Evolutionary conservation across 2,797 vertebrate genomes (phyloP).

Genomic region (Bucorvus abyssinicus): DNA sequence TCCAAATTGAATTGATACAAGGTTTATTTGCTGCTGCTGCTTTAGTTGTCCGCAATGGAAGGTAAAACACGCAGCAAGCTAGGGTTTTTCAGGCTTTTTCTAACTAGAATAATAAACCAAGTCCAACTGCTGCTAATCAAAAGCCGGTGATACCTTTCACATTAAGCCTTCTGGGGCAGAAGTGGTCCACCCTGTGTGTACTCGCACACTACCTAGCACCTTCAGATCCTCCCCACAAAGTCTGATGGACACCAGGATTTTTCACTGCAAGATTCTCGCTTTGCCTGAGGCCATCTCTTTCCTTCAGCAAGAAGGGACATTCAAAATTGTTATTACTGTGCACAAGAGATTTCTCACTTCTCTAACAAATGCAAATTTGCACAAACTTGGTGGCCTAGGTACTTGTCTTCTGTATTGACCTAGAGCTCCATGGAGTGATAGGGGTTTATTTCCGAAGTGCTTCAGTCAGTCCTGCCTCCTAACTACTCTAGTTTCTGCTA

Average conservation of each 20-base stretch:
- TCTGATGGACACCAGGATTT: not conserved
- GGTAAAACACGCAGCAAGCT: not conserved
- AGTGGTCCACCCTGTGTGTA: not conserved
- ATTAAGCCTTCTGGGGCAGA: not conserved
- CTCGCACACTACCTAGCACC: not conserved
- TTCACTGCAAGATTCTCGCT: not conserved
- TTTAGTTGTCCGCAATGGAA: not conserved
- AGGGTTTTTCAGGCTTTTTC: not conserved
- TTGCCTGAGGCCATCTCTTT: not conserved
- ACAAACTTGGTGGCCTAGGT: not conserved
- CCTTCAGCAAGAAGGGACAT: not conserved
- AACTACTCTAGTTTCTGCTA: not conserved
- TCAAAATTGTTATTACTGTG: not conserved
- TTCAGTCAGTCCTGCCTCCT: not conserved
- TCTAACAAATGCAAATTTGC: not conserved
- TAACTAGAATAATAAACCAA: constrained; percentile 16
- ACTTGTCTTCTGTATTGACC: rapidly evolving
- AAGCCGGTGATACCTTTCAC: not conserved
- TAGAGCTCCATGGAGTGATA: not conserved
- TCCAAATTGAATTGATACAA: constrained; percentile 33
- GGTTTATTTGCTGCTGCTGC: constrained; percentile 42
- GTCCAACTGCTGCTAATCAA: not conserved
- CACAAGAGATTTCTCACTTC: not conserved
- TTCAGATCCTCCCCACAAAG: not conserved
- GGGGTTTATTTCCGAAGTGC: not conserved